Base-by-base conservation (phyloP, 2,888 invertebrate species). In the Tinea trinotella region DNA sequence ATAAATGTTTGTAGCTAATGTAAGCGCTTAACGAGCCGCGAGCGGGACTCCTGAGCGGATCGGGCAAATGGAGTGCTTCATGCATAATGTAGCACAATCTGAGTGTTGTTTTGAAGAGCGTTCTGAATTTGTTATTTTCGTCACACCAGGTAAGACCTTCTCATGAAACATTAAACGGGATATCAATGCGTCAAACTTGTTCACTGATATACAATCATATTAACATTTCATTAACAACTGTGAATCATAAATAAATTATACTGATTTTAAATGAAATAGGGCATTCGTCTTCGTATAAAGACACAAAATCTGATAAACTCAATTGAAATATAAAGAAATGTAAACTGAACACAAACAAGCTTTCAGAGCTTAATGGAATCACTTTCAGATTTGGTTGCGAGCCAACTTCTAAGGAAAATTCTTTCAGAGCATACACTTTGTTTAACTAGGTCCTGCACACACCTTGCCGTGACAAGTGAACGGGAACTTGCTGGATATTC, bases 61-160 rank as follows among this genome's bases (percentile, higher is more conserved):
- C 81, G 81, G 17, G 75, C 82, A 84, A 83, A 84, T 84, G 84
- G 84, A 85, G 84, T 83, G 84, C 78, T 77, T 84, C 84, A 84
- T 85, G 81, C 84, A 85, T 85, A 82, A 85, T 85, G 85, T 81
- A 85, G 76, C 73, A 65, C 70, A 66, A 72, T 66, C 80, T 78
- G 83, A 82, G 81, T 81, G 84, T 82, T 84, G 85, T 84, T 84
- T 83, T 82, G 79, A 82, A 83, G 81, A 82, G 80, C 82, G 75
- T 83, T 81, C 81, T 77, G 79, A 84, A 83, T 84, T 79, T 74
- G 81, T 80, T 84, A 82, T 80, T 82, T 81, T 78, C 78, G 76
- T 81, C 80, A 80, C 75, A 74, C 78, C 83, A 80, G 79, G 80
- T 83, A 80, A 77, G 74, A 76, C 74, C 70, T 75, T 68, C 77